Evolutionary conservation across 2,888 invertebrate species (phyloP), one percentile per base, ranked within the genome.

Genomic region (Helicoverpa assulta): DNA sequence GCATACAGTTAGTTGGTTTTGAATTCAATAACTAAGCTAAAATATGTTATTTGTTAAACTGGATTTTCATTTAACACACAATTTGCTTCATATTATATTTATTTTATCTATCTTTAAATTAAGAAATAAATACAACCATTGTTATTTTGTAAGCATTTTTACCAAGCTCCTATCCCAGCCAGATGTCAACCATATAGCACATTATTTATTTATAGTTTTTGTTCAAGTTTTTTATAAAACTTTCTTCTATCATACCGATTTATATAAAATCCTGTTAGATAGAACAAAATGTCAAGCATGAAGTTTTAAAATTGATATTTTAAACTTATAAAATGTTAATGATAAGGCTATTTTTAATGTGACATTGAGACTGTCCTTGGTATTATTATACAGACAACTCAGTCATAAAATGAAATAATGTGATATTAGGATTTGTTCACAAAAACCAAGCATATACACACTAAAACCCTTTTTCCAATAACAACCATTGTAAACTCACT

Each of bases 401-500:
- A 1, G 8, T 43, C 3, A 52, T 12, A 33, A 29, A 18, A 60
- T 40, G 1, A 16, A 21, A 47, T 59, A 26, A 67, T 70, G 82
- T 77, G 68, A 70, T 65, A 64, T 65, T 82, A 77, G 67, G 64
- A 76, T 54, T 59, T n/a, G 26, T 54, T 52, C 59, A 61, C 33
- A 65, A 66, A 67, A 71, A 26, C 43, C 59, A 68, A 63, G 67
- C 61, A 67, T 65, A 52, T 14, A 40, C 40, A 40, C 40, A 76
- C 55, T 52, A 43, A 78, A 74, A 70, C 82, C 75, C 73, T 61
- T 58, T 60, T 69, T 78, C 81, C 67, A 73, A 74, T 75, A 74
- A 76, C 77, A 84, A 72, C 71, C 66, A 80, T 79, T 73, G 71
- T 78, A 51, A 86, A 87, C 87, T 87, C 88, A 87, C 87, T 83